Percentiles rank a stretch among this genome's conserved stretches.
phyloP scores from a whole-genome alignment of 2,113 vertebrate genomes.

The Collichthys lucidus region DNA sequence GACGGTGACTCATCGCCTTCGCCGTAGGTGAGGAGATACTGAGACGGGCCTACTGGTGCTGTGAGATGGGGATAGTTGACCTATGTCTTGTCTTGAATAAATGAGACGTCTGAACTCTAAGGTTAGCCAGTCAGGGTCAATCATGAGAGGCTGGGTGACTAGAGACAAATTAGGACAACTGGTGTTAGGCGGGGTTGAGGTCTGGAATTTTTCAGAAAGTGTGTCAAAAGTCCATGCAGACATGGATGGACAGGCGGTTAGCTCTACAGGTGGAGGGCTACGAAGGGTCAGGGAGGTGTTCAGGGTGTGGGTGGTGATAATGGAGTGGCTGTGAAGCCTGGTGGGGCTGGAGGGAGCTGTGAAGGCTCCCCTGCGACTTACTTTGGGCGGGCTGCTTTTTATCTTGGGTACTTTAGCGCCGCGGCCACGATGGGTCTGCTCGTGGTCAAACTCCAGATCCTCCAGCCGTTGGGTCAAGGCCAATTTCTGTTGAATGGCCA shows the following conservation, averaged over 20 bases:
- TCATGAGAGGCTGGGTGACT: slow-evolving; percentile 34
- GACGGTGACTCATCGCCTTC: slow-evolving; percentile 32
- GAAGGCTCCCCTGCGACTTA: slow-evolving; percentile 89
- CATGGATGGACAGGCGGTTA: slow-evolving; percentile 43
- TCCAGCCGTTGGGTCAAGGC: slow-evolving; percentile 97
- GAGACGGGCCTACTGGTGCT: slow-evolving; percentile 46
- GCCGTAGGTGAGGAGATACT: slow-evolving; percentile 53
- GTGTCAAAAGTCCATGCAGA: slow-evolving; percentile 18
- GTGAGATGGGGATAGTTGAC: slow-evolving; percentile 15
- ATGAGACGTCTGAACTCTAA: slow-evolving; percentile 59
- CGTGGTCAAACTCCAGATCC: slow-evolving; percentile 98
- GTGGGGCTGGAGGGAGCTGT: slow-evolving; percentile 78
- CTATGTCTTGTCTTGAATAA: slow-evolving; percentile 42
- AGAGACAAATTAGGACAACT: slow-evolving; percentile 47
- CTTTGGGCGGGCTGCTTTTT: slow-evolving; percentile 97
- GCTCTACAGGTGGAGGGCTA: slow-evolving; percentile 55
- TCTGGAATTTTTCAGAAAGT: slow-evolving; percentile 36
- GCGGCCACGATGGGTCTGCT: slow-evolving; percentile 93
- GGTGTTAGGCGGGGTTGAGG: slow-evolving; percentile 45
- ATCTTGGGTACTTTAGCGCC: slow-evolving; percentile 93
- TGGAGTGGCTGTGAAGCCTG: slow-evolving; percentile 61
- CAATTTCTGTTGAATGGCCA: slow-evolving; percentile 99
- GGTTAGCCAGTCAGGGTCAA: slow-evolving; percentile 59
- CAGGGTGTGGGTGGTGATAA: slow-evolving; percentile 65
- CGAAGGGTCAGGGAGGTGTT: slow-evolving; percentile 73